Percentiles rank a stretch among this genome's conserved stretches.
phyloP scores from a whole-genome alignment of 1,140 invertebrate species.

The Brachionus asplanchnoidis region DNA sequence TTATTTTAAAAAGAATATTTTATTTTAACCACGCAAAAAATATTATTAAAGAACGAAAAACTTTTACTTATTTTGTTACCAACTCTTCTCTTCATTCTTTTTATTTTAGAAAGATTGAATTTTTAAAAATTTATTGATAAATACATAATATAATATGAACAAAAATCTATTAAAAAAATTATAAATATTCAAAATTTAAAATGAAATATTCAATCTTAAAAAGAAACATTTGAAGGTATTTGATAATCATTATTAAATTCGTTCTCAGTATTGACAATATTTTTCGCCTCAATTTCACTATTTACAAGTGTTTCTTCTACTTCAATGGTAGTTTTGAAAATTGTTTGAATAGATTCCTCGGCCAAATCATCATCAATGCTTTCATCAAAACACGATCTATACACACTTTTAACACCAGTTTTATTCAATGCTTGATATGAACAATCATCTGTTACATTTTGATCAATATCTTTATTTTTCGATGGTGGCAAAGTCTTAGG shows the following conservation, averaged over 20 bases:
- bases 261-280: not conserved
- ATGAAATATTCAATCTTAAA: not conserved
- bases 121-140: not conserved
- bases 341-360: constrained; percentile 7
- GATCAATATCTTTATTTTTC: not conserved
- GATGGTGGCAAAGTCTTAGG: constrained; percentile 7
- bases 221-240: constrained; percentile 20
- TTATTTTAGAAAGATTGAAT: not conserved
- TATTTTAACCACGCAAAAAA: too few relatives aligned
- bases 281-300: not conserved
- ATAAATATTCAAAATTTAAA: not conserved
- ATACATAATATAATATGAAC: not conserved
- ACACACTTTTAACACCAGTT: constrained; percentile 1
- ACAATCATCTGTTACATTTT: not conserved
- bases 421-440: not conserved
- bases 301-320: not conserved
- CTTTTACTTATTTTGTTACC: too few relatives aligned
- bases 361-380: not conserved
- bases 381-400: constrained; percentile 33
- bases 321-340: constrained; percentile 12
- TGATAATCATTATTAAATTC: constrained; percentile 10
- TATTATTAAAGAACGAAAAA: too few relatives aligned
- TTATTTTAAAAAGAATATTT: too few relatives aligned
- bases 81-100: too few relatives aligned
- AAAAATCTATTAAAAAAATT: not conserved